Conservation (phyloP, 2,888 invertebrate genomes). For the Diadegma fenestrale region DNA sequence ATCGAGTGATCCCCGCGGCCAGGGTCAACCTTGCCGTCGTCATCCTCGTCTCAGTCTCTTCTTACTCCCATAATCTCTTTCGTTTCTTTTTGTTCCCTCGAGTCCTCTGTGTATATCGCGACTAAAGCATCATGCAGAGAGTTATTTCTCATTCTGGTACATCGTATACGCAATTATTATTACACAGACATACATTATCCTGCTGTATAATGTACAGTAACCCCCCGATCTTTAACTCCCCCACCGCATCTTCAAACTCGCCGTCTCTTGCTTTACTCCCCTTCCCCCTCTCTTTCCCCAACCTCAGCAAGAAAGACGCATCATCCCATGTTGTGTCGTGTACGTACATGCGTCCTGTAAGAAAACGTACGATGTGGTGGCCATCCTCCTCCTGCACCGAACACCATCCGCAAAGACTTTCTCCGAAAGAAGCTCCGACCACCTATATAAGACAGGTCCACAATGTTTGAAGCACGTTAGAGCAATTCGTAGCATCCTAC, state of each 20-base stretch:
- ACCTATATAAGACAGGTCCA: conserved; percentile 84
- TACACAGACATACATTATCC: conserved; percentile 7
- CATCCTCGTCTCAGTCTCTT: conserved; percentile 49
- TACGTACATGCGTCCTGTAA: conserved; percentile 36
- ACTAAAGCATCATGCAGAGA: conserved; percentile 11
- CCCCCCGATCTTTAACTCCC: conserved; percentile 63
- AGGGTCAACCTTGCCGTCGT: conserved; percentile 69
- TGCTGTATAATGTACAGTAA: conserved; percentile 40
- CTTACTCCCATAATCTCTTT: conserved; percentile 9
- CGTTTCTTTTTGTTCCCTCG: background rate
- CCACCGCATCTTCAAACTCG: conserved; percentile 41
- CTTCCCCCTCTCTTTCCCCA: conserved; percentile 63
- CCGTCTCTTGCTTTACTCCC: conserved; percentile 33
- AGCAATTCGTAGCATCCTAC: conserved; percentile 79
- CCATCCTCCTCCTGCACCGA: conserved; percentile 67
- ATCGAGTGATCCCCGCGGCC: conserved; percentile 40
- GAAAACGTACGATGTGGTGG: conserved; percentile 45
- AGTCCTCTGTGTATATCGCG: background rate
- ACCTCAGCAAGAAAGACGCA: conserved; percentile 72
- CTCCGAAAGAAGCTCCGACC: conserved; percentile 82
- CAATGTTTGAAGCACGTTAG: conserved; percentile 83
- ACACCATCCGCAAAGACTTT: conserved; percentile 80
- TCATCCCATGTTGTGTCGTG: conserved; percentile 70
- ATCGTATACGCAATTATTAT: conserved; percentile 14
- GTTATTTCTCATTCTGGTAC: conserved; percentile 36